Evolutionary conservation across 2,888 invertebrate genomes (phyloP).

Genomic region (Gryllus longicercus): DNA sequence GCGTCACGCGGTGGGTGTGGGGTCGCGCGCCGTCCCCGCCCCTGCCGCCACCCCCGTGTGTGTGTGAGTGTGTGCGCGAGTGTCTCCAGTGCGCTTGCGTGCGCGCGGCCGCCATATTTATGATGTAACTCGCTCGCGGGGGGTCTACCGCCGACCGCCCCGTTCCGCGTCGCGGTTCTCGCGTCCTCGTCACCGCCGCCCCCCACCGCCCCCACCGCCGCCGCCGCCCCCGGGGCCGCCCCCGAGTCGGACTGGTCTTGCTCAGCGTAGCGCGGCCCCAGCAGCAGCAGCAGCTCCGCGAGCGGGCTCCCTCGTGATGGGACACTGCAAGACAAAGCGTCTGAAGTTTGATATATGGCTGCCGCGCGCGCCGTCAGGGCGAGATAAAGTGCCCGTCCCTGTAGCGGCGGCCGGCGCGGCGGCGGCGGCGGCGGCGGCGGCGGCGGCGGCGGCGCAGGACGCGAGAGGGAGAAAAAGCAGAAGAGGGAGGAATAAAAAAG

Average conservation of each 20-base stretch:
- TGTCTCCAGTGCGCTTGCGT: constrained; percentile 3
- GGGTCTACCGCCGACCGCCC: neutral
- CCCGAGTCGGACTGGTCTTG: no score
- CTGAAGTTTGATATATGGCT: constrained; percentile 46
- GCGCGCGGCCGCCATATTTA: constrained; percentile 32
- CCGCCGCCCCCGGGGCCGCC: neutral
- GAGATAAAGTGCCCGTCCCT: neutral
- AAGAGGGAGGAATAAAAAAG: constrained; percentile 17
- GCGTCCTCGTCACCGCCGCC: neutral
- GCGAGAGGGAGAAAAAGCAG: constrained; percentile 10
- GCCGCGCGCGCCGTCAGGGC: neutral
- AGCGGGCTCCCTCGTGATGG: constrained; percentile 19
- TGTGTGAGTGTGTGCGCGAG: neutral
- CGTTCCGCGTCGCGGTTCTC: neutral
- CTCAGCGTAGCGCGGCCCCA: no score
- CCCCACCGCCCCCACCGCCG: neutral
- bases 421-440: neutral
- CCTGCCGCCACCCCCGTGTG: no score
- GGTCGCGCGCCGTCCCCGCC: neutral
- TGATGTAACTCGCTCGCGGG: constrained; percentile 30
- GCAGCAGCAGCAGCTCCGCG: neutral
- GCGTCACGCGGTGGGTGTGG: neutral
- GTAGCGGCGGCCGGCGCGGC: neutral
- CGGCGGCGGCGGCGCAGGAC: neutral
- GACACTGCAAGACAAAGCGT: constrained; percentile 31